Conservation (phyloP, 1,140 invertebrate genomes). For the Monomorium pharaonis region DNA sequence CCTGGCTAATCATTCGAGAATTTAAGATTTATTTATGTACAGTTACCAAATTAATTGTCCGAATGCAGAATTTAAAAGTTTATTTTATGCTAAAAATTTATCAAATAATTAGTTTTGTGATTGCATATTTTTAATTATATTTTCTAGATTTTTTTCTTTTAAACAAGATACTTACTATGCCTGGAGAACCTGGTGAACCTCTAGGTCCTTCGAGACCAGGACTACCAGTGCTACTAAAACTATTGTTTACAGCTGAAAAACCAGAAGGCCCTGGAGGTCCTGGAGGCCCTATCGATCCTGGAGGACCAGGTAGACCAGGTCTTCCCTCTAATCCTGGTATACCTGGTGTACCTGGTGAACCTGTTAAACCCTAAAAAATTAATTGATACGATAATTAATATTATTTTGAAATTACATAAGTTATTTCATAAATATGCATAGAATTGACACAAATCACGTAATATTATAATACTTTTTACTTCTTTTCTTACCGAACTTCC, state of each 20-base stretch:
- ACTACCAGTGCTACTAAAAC: conserved; percentile 64
- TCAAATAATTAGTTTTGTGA: no score
- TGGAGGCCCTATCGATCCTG: conserved; percentile 81
- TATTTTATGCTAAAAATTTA: no score
- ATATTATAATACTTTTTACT: neutral
- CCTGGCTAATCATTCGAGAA: conserved; percentile 79
- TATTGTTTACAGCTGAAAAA: conserved; percentile 33
- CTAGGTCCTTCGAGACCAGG: conserved; percentile 81
- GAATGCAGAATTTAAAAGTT: no score
- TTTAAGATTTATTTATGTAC: neutral
- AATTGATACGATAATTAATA: neutral
- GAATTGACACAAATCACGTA: neutral
- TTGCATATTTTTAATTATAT: neutral
- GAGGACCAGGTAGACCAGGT: conserved; percentile 77
- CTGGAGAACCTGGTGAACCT: conserved; percentile 82
- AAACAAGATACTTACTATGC: conserved; percentile 75
- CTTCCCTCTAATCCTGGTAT: conserved; percentile 80
- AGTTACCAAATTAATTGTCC: no score
- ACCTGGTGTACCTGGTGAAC: conserved; percentile 86
- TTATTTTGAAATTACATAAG: neutral
- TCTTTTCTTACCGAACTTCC: conserved; percentile 83
- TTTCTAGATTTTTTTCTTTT: neutral
- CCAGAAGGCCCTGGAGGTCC: conserved; percentile 78
- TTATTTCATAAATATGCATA: neutral
- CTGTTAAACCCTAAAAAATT: conserved; percentile 66